Evolutionary conservation across 2,888 invertebrate genomes (phyloP).

Genomic region (Tupiocoris notatus): DNA sequence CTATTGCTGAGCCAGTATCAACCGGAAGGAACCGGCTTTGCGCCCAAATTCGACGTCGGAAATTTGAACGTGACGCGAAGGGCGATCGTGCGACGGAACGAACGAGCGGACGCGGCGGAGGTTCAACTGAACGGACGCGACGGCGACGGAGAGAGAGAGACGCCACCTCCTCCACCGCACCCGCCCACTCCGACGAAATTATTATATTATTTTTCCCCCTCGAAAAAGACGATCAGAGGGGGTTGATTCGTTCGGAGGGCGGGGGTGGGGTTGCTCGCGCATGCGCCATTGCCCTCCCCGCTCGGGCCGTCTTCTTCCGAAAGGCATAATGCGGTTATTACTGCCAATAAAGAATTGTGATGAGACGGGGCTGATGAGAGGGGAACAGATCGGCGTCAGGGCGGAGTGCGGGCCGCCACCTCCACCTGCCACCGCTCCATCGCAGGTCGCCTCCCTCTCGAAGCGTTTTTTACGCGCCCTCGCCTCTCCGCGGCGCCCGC

Average conservation of each 20-base stretch:
- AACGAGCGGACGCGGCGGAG: background rate
- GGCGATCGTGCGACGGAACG: background rate
- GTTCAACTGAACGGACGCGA: background rate
- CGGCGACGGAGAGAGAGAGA: background rate
- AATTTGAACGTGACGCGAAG: background rate
- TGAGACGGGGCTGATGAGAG: conserved; percentile 4
- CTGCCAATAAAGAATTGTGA: conserved; percentile 39
- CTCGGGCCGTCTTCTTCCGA: background rate
- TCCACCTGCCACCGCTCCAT: background rate
- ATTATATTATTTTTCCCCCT: conserved; percentile 39
- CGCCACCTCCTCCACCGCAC: conserved; percentile 2
- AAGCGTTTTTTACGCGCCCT: too few species aligned
- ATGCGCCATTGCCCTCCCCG: conserved; percentile 13
- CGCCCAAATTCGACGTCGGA: background rate
- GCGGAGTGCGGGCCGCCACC: conserved; percentile 1
- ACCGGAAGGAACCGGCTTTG: background rate
- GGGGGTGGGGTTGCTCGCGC: conserved; percentile 4
- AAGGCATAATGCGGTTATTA: conserved; percentile 34
- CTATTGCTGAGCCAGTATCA: too few species aligned
- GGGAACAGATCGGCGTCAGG: background rate
- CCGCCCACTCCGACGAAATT: conserved; percentile 28
- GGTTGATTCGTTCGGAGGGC: conserved; percentile 28
- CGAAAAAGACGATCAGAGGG: conserved; percentile 33
- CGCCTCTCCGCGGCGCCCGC: too few species aligned
- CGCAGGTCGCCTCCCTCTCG: too few species aligned